Percentiles rank a stretch among this genome's conserved stretches.
Conservation (phyloP, 2,797 vertebrate species). For the Lepus townsendii region DNA sequence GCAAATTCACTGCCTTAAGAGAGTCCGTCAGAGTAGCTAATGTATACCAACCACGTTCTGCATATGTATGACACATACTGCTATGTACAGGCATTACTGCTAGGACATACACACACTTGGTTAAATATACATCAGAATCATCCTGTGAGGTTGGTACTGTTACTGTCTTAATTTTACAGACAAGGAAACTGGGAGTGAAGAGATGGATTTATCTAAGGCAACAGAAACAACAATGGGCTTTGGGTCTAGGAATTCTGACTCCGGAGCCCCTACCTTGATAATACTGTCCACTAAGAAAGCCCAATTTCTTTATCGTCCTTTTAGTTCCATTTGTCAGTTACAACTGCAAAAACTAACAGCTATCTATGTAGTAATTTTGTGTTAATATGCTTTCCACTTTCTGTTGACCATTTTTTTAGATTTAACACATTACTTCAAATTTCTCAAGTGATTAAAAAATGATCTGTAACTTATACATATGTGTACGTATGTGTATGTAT, state of each 20-base stretch:
- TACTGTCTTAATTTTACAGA: background rate
- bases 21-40: background rate
- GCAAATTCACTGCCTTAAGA: constrained; percentile 18
- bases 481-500: background rate
- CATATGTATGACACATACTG: accelerated
- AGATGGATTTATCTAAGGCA: background rate
- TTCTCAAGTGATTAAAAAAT: background rate
- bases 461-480: background rate
- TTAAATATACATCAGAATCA: background rate
- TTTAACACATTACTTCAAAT: constrained; percentile 2
- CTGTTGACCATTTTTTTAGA: constrained; percentile 6
- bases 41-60: background rate
- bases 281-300: background rate
- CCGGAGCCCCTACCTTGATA: background rate
- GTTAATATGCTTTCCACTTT: constrained; percentile 22
- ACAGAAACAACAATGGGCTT: background rate
- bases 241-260: background rate
- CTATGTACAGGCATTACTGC: background rate
- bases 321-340: background rate
- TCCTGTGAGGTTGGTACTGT: background rate
- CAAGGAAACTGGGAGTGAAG: background rate
- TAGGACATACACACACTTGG: background rate
- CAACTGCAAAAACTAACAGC: background rate
- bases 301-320: background rate
- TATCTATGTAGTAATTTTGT: background rate